These are phyloP conservation scores for Cepphus grylle DNA, from an alignment of 2,113 vertebrate species.

Conservation along the genomic window DNA sequence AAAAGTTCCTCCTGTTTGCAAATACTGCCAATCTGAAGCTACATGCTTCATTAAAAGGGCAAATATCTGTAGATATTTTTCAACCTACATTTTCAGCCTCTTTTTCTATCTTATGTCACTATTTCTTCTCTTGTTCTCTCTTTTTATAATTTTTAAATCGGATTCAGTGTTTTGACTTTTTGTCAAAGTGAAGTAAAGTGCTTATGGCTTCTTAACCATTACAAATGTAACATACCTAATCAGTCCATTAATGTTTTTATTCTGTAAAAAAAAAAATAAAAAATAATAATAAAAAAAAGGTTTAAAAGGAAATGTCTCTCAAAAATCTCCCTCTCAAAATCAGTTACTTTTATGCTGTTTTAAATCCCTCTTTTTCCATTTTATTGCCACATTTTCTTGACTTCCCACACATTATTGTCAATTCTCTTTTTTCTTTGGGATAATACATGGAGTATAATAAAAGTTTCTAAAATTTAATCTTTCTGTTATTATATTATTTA, in stretches of 20 bases:
- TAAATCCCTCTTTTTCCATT: not conserved
- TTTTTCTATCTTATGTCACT: not conserved
- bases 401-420: not conserved
- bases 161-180: not conserved
- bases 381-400: not conserved
- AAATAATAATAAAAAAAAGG: not conserved
- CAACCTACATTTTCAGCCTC: not conserved
- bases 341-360: not conserved
- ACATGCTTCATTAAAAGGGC: not conserved
- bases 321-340: not conserved
- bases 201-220: not conserved
- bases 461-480: not conserved
- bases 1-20: not conserved
- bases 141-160: not conserved
- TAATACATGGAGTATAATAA: not conserved
- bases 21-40: not conserved
- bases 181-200: not conserved
- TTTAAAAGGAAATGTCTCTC: not conserved
- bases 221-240: not conserved
- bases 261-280: not conserved
- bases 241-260: not conserved
- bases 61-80: not conserved
- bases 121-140: not conserved
- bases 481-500: not conserved
- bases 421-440: not conserved